Base-by-base conservation (phyloP, 2,888 invertebrate species). In the Polylopha cassiicola region DNA sequence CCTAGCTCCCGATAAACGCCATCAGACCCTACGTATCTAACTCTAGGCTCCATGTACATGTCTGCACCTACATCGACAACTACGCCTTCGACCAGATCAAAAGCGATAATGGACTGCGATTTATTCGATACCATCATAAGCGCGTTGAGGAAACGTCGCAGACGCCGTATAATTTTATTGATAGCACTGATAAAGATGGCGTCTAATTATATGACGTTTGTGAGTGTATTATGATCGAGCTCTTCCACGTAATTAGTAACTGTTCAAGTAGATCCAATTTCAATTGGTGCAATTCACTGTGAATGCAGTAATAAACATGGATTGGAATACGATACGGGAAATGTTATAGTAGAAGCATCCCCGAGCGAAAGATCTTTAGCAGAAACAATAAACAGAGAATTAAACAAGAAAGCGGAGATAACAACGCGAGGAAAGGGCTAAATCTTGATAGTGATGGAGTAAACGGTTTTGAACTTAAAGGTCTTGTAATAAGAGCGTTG, bases 51-150 rank as follows among this genome's bases (percentile, higher is more conserved):
- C 59, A 60, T 52, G 57, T 69, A 55, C 69, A 71, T 70, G 68
- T 64, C 71, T 61, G 68, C 58, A 53, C 62, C 62, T 62, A 57
- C 61, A 63, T 64, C 55, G 62, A 55, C 63, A 64, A 60, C 55
- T 65, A 60, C 33, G 52, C 46, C 54, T 51, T 54, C 23, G 47
- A 51, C 42, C 47, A 48, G 53, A 62, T 65, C 70, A 72, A 73
- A 55, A 31, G 37, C 52, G 73, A 70, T 73, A 71, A 65, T 73
- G 64, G 55, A 61, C 51, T 53, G 51, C 62, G 47, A 56, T 60
- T 59, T 61, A 56, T 49, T 55, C 54, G 69, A 73, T 69, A 49
- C 18, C 47, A 72, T 70, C 67, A 46, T 30, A 50, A 48, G 47
- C 48, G 47, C 43, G 24, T 38, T 47, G 51, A 53, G 57, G 58